Conservation (phyloP, 92 coral and sea anemone species). For the Phenganax stokvisi region DNA sequence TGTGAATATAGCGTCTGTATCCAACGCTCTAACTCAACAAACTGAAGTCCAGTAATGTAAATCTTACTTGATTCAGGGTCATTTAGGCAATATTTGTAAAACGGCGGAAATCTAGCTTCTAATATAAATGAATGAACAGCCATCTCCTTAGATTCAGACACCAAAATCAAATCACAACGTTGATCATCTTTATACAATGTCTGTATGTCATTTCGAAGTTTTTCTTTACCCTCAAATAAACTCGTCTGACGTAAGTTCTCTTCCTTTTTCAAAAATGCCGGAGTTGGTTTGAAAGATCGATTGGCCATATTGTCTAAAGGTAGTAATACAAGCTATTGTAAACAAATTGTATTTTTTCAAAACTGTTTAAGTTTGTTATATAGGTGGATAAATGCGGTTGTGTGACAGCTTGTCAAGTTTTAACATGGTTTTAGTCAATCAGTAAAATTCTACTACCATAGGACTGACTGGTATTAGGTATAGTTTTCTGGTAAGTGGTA, state of each 20-base stretch:
- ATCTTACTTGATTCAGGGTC: slow-evolving; percentile 12
- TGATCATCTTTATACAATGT: slow-evolving; percentile 18
- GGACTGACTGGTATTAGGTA: no score
- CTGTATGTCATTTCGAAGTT: slow-evolving; percentile 11
- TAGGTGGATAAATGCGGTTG: no score
- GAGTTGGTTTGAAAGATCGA: slow-evolving; percentile 52
- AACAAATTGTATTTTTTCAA: no score
- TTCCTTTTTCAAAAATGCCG: slow-evolving; percentile 34
- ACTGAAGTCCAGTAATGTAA: neutral
- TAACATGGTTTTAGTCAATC: no score
- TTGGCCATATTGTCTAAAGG: slow-evolving; percentile 35
- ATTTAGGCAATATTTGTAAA: neutral
- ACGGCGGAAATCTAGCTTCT: slow-evolving; percentile 27
- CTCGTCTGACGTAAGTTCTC: slow-evolving; percentile 17
- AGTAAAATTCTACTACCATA: no score
- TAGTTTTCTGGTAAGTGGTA: no score
- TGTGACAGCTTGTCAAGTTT: no score
- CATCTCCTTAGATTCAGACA: slow-evolving; percentile 7
- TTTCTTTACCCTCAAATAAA: slow-evolving; percentile 16
- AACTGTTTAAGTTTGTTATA: no score
- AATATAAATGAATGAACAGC: slow-evolving; percentile 35
- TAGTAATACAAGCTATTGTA: no score
- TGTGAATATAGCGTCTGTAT: slow-evolving; percentile 21
- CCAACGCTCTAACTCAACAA: slow-evolving; percentile 9
- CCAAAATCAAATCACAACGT: slow-evolving; percentile 5